A percentile compares a stretch with the other conserved stretches of the same genome.
phyloP scores from a whole-genome alignment of 2,797 vertebrate species.

The Pipistrellus pipistrellus region DNA sequence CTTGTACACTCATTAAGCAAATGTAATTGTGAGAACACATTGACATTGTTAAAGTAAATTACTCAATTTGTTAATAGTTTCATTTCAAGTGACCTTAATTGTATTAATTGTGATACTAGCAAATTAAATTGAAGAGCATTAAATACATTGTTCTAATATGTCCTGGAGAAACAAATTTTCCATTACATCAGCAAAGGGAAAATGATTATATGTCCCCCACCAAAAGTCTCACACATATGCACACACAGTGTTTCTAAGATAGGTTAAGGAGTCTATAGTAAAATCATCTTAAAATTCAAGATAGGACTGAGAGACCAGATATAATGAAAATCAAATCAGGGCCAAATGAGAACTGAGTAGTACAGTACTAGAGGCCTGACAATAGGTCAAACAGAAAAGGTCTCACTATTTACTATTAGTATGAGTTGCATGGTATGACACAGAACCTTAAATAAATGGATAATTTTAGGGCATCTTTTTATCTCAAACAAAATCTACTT shows the following conservation, averaged over 20 bases:
- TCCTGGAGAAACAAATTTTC: conserved; percentile 87
- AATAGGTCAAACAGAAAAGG: conserved; percentile 18
- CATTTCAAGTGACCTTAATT: conserved; percentile 90
- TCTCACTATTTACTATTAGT: background rate
- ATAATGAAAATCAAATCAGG: too few species aligned
- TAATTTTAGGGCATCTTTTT: conserved; percentile 10
- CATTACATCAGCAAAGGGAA: conserved; percentile 86
- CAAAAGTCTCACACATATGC: background rate
- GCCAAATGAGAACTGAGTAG: too few species aligned
- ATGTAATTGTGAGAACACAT: conserved; percentile 90
- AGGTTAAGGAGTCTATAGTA: too few species aligned
- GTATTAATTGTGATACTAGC: conserved; percentile 90
- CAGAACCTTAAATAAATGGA: background rate
- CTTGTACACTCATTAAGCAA: conserved; percentile 90
- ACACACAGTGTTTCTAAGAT: background rate
- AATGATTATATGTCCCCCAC: conserved; percentile 73
- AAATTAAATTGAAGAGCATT: conserved; percentile 90
- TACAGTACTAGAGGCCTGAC: too few species aligned
- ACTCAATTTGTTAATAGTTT: conserved; percentile 89
- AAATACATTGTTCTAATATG: conserved; percentile 88
- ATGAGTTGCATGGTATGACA: background rate
- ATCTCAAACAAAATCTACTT: conserved; percentile 36
- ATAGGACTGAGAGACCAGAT: too few species aligned
- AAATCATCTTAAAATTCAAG: too few species aligned
- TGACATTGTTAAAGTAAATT: conserved; percentile 91